These are phyloP conservation scores for Leuctra nigra DNA, from an alignment of 2,888 invertebrate genomes.

Conservation along the genomic window DNA sequence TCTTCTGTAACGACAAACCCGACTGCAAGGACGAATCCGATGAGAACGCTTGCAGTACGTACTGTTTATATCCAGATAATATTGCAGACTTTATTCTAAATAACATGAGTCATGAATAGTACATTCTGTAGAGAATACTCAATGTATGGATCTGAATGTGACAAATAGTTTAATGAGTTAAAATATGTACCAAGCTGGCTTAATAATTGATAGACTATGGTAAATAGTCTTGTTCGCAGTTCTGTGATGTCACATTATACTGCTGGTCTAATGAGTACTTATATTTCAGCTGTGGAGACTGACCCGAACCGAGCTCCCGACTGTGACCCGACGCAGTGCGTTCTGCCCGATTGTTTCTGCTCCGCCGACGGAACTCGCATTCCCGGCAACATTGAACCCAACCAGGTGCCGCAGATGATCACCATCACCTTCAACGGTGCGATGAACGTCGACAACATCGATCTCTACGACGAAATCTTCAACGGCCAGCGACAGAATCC, in stretches of 20 bases:
- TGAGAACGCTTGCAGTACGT: conserved; percentile 93
- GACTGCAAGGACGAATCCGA: conserved; percentile 94
- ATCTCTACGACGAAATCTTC: conserved; percentile 84
- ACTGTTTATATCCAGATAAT: neutral
- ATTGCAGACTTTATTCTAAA: neutral
- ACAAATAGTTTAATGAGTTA: too few species aligned
- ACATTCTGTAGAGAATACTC: too few species aligned
- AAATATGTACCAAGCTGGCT: too few species aligned
- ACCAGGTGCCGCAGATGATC: conserved; percentile 88
- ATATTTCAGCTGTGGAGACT: conserved; percentile 70
- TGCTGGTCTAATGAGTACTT: too few species aligned
- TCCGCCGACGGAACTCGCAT: conserved; percentile 88
- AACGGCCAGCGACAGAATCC: conserved; percentile 79
- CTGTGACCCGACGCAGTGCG: conserved; percentile 83
- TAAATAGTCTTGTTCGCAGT: too few species aligned
- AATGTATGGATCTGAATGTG: too few species aligned
- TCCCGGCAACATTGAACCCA: conserved; percentile 74
- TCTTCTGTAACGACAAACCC: conserved; percentile 89
- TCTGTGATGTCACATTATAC: too few species aligned
- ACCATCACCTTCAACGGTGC: conserved; percentile 91
- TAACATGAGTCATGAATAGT: conserved; percentile 29
- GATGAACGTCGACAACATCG: conserved; percentile 87
- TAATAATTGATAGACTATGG: too few species aligned
- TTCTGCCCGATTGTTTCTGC: conserved; percentile 87
- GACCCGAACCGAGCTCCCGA: conserved; percentile 90